A percentile compares a stretch with the other conserved stretches of the same genome.
These are phyloP conservation scores for Sciurus carolinensis DNA, from an alignment of 2,797 vertebrate species.

Conservation along the genomic window DNA sequence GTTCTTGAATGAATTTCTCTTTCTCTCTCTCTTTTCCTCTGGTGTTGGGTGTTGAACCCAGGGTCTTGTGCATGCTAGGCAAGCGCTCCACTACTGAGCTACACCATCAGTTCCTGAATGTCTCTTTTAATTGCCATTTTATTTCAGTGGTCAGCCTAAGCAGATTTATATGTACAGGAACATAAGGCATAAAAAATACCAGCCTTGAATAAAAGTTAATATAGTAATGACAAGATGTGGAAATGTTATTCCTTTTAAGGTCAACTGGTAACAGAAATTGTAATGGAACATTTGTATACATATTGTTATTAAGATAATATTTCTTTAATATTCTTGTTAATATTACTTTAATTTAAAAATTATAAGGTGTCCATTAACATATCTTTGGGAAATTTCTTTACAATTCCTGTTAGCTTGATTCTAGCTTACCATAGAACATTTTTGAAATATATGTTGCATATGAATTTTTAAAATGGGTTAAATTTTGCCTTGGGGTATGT, in stretches of 20 bases:
- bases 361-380: background rate
- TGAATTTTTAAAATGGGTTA: conserved; percentile 45
- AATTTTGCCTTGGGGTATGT: conserved; percentile 62
- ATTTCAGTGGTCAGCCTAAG: conserved; percentile 42
- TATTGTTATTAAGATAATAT: conserved; percentile 50
- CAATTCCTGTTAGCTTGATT: conserved; percentile 52
- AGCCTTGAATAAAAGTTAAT: conserved; percentile 55
- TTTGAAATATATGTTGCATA: conserved; percentile 43
- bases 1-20: conserved; percentile 33
- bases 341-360: conserved; percentile 58
- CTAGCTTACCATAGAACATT: conserved; percentile 49
- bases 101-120: background rate
- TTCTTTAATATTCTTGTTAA: conserved; percentile 41
- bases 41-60: background rate
- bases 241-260: conserved; percentile 39
- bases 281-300: background rate
- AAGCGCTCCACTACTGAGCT: background rate
- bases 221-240: conserved; percentile 46
- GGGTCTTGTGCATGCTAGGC: background rate
- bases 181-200: conserved; percentile 21
- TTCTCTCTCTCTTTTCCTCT: background rate
- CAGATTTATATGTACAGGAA: background rate
- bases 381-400: conserved; percentile 37
- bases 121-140: conserved; percentile 52
- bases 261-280: background rate